Percentiles rank a stretch among this genome's conserved stretches.
Conservation (phyloP, 2,888 invertebrate genomes). For the Branchinecta sandiegonensis region DNA sequence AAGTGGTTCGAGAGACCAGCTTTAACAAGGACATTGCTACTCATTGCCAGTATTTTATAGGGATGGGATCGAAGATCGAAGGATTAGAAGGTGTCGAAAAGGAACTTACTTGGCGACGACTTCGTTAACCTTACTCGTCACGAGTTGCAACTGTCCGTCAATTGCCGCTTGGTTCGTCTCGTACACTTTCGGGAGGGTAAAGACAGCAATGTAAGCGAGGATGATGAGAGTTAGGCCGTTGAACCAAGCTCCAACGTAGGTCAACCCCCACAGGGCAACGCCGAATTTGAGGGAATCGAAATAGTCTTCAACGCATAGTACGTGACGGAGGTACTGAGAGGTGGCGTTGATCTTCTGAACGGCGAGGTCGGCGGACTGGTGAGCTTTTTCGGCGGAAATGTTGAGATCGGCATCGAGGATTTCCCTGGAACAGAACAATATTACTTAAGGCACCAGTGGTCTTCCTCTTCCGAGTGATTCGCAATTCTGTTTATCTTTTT, state of each 20-base stretch:
- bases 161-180: constrained; percentile 87
- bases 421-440: constrained; percentile 41
- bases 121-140: constrained; percentile 71
- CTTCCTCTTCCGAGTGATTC: too few species aligned
- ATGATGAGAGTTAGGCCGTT: constrained; percentile 97
- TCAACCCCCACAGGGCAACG: constrained; percentile 85
- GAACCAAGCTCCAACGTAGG: constrained; percentile 96
- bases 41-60: too few species aligned
- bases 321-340: constrained; percentile 65
- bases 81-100: constrained; percentile 18
- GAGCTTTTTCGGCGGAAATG: constrained; percentile 79
- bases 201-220: constrained; percentile 84
- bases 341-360: constrained; percentile 75
- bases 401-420: constrained; percentile 74
- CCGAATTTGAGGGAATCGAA: constrained; percentile 93
- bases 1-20: too few species aligned
- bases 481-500: too few species aligned
- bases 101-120: constrained; percentile 68
- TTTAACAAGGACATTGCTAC: too few species aligned
- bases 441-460: too few species aligned
- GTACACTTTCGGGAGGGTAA: constrained; percentile 90
- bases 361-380: constrained; percentile 67
- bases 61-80: too few species aligned
- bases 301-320: constrained; percentile 86
- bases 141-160: constrained; percentile 75